Conservation (phyloP, 2,888 invertebrate genomes). For the Labia minor region DNA sequence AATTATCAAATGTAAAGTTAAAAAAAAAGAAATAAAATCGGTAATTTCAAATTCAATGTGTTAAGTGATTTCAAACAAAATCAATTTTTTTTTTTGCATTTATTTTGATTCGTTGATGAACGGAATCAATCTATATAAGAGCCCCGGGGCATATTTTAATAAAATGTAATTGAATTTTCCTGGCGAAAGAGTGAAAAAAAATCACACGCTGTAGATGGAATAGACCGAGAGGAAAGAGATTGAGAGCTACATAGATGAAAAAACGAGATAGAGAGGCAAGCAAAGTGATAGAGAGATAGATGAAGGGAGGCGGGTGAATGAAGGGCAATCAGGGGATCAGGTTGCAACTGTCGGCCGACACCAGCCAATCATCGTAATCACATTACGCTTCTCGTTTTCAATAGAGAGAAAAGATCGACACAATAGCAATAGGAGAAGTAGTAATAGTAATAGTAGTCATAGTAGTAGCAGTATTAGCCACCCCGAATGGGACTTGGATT, state of each 20-base stretch:
- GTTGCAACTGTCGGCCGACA: not conserved
- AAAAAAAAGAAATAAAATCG: too few species aligned
- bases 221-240: not conserved
- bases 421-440: too few species aligned
- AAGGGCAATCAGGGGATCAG: not conserved
- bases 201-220: not conserved
- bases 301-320: too few species aligned
- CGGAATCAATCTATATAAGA: constrained; percentile 2
- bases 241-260: too few species aligned
- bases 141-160: constrained; percentile 4
- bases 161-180: not conserved
- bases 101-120: not conserved
- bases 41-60: not conserved
- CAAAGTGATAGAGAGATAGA: not conserved
- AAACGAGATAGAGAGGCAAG: not conserved
- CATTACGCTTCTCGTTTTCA: not conserved
- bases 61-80: not conserved
- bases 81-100: not conserved
- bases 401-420: constrained; percentile 3
- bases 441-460: too few species aligned
- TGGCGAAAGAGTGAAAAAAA: not conserved
- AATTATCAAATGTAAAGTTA: too few species aligned
- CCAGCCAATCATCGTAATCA: constrained; percentile 7
- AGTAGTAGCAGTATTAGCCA: too few species aligned
- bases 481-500: not conserved